Percentiles rank a stretch among this genome's conserved stretches.
These are phyloP conservation scores for Chelonus formosanus DNA, from an alignment of 2,888 invertebrate species.

Conservation along the genomic window DNA sequence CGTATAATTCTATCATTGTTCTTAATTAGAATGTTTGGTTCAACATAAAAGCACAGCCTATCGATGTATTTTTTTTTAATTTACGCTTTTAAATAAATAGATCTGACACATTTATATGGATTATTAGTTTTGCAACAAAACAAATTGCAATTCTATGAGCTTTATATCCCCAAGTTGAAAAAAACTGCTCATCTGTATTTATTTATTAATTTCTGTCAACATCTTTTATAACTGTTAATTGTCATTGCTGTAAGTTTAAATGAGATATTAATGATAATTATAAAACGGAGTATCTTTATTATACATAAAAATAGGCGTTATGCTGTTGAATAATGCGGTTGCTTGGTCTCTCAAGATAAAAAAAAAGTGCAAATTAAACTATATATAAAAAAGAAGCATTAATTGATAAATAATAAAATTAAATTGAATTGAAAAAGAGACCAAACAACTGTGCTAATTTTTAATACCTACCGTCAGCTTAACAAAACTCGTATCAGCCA, in stretches of 20 bases:
- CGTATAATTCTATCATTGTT: constrained; percentile 46
- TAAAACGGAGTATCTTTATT: constrained; percentile 53
- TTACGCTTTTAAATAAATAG: constrained; percentile 33
- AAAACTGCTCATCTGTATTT: constrained; percentile 43
- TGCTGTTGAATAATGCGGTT: constrained; percentile 29
- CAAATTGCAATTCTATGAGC: constrained; percentile 56
- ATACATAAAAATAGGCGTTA: constrained; percentile 43
- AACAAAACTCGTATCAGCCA: constrained; percentile 43
- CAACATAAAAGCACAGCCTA: constrained; percentile 51
- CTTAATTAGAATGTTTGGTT: constrained; percentile 57
- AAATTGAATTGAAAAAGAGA: constrained; percentile 50
- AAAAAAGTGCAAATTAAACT: neutral
- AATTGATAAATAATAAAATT: constrained; percentile 28
- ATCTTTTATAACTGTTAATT: constrained; percentile 61
- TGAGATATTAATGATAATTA: constrained; percentile 63
- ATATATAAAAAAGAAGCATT: neutral
- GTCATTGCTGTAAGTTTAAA: constrained; percentile 65
- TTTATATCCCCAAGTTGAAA: constrained; percentile 61
- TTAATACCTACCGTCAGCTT: constrained; percentile 62
- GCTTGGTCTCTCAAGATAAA: too few relatives aligned
- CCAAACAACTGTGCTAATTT: constrained; percentile 61
- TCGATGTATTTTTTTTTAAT: constrained; percentile 49
- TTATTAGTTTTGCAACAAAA: constrained; percentile 57
- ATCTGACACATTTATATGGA: constrained; percentile 25
- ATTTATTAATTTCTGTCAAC: neutral